Base-by-base conservation (phyloP, 2,888 invertebrate genomes). In the Miltochrista miniata region DNA sequence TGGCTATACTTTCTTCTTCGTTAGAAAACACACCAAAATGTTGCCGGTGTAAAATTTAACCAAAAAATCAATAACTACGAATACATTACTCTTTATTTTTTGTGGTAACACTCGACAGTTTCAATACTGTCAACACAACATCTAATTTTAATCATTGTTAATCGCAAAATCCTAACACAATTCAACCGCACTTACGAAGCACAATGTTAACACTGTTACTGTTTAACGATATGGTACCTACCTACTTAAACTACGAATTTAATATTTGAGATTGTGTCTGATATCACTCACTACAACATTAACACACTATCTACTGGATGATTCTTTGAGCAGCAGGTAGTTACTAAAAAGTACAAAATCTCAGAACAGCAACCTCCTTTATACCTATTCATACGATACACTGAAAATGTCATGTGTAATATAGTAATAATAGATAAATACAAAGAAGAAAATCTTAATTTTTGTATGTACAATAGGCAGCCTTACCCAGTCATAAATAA, bases 71-170 rank as follows among this genome's bases (percentile, higher is more conserved):
- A 39, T 54, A 53, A 49, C 42, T 5, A 43, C 12, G 0, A n/a
- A 7, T 8, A 39, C 46, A 48, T 49, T 44, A 59, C 51, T 63
- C 39, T 41, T 45, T 51, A 46, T 46, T 38, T 54, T 41, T 56
- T 70, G 68, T 73, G 63, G 49, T 76, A 76, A 76, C 74, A 72
- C 61, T 64, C 54, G 57, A 51, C 63, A 65, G 56, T 40, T 57
- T 51, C 56, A 51, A 41, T 37, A 57, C 64, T 69, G 60, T 51
- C 70, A 62, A 63, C 52, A 67, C 59, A 68, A 64, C 64, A 64
- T 59, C 52, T 70, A 72, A 69, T 11, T 43, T 45, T 34, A 14
- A 10, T 42, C 35, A 45, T 51, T 52, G 53, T 43, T 57, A 56
- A 44, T 51, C 54, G 11, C 34, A 34, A 47, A 29, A 49, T 13